A percentile compares a stretch with the other conserved stretches of the same genome.
Evolutionary conservation across 2,888 invertebrate species (phyloP).

Genomic region (Pomacea canaliculata): DNA sequence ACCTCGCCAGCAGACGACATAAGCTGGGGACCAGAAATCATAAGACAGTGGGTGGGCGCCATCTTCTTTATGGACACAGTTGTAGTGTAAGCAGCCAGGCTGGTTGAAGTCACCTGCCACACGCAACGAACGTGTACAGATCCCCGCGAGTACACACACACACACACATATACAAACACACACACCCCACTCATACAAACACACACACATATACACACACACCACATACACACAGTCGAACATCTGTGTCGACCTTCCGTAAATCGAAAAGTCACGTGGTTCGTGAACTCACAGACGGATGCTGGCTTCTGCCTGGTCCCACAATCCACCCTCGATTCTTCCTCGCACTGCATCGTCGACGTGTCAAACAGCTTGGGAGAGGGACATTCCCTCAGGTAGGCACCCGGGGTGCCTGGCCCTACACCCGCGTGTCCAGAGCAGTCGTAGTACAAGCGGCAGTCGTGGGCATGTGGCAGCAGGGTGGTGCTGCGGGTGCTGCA

Average conservation of each 20-base stretch:
- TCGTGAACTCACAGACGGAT: no score
- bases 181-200: neutral
- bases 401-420: no score
- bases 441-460: slow-evolving; percentile 4
- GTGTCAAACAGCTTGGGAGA: no score
- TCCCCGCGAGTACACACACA: neutral
- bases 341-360: no score
- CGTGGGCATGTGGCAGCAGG: neutral
- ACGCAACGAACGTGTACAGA: neutral
- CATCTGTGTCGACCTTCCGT: no score
- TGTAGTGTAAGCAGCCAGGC: neutral
- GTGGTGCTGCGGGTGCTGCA: no score
- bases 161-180: neutral
- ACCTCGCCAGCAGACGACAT: no score
- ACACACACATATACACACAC: neutral
- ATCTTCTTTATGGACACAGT: neutral
- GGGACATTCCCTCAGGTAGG: neutral
- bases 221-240: neutral
- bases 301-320: no score
- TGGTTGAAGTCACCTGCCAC: neutral
- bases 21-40: no score
- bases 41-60: neutral
- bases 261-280: no score
- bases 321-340: no score
- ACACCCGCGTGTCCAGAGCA: neutral